Evolutionary conservation across 1,140 invertebrate genomes (phyloP).

Genomic region (Sycophila sp.): DNA sequence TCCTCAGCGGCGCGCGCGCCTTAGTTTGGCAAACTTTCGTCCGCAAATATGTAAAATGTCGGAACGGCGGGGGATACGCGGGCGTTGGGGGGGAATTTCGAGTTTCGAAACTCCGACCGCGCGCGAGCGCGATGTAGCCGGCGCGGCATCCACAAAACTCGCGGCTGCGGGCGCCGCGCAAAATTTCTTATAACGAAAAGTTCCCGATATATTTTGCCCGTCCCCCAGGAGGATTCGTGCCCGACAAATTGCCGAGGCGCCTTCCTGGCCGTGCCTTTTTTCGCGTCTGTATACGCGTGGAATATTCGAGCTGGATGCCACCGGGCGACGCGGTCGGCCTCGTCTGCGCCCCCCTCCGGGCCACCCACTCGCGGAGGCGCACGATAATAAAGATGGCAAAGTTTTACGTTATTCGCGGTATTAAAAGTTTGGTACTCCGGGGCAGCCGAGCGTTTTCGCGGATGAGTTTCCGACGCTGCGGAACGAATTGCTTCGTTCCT

Average conservation of each 20-base stretch:
- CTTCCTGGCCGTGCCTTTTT: neutral
- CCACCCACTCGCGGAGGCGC: too few relatives aligned
- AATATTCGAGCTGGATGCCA: too few relatives aligned
- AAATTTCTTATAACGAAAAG: slow-evolving; percentile 36
- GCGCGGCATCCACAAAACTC: slow-evolving; percentile 15
- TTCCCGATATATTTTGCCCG: slow-evolving; percentile 32
- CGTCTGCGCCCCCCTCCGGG: too few relatives aligned
- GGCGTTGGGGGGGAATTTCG: neutral
- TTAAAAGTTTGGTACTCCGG: slow-evolving; percentile 15
- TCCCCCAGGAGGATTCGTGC: slow-evolving; percentile 10
- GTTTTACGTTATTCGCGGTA: slow-evolving; percentile 6
- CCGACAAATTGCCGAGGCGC: slow-evolving; percentile 25
- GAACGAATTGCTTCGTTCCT: too few relatives aligned
- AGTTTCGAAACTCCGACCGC: neutral
- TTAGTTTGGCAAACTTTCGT: slow-evolving; percentile 34
- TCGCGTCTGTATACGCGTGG: too few relatives aligned
- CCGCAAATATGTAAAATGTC: slow-evolving; percentile 39
- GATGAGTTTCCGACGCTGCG: neutral
- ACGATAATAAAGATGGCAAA: slow-evolving; percentile 26
- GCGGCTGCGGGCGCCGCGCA: slow-evolving; percentile 1
- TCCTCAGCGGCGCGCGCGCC: neutral
- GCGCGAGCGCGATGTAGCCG: neutral
- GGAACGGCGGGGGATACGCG: neutral
- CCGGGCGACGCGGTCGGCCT: too few relatives aligned
- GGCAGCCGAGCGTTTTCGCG: neutral